phyloP scores from a whole-genome alignment of 92 coral and sea anemone species.

The Palythoa heliodiscus region DNA sequence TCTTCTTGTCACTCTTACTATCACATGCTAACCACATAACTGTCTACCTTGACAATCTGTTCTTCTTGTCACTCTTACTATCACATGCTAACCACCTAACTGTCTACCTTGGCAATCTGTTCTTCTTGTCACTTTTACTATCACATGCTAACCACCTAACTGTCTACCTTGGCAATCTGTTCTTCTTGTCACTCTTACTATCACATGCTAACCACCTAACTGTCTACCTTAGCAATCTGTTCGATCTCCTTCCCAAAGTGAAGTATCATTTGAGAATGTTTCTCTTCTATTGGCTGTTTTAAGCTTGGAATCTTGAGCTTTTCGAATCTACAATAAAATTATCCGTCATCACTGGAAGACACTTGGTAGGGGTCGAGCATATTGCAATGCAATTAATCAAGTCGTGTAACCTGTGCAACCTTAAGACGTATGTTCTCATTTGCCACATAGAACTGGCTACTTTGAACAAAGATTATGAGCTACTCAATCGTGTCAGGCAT shows the following conservation, averaged over 20 bases:
- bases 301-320: conserved; percentile 83
- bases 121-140: neutral
- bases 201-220: neutral
- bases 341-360: conserved; percentile 28
- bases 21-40: neutral
- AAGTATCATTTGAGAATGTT: conserved; percentile 61
- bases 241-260: conserved; percentile 86
- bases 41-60: neutral
- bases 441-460: too few species aligned
- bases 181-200: neutral
- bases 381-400: too few species aligned
- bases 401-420: too few species aligned
- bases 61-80: neutral
- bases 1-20: neutral
- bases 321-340: conserved; percentile 63
- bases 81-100: neutral
- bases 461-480: too few species aligned
- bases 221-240: neutral
- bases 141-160: neutral
- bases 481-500: too few species aligned
- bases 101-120: neutral
- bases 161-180: neutral
- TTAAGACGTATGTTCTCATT: too few species aligned
- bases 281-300: conserved; percentile 61
- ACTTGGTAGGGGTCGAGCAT: neutral